Evolutionary conservation across 2,113 vertebrate genomes (phyloP).

Genomic region (Egretta garzetta): DNA sequence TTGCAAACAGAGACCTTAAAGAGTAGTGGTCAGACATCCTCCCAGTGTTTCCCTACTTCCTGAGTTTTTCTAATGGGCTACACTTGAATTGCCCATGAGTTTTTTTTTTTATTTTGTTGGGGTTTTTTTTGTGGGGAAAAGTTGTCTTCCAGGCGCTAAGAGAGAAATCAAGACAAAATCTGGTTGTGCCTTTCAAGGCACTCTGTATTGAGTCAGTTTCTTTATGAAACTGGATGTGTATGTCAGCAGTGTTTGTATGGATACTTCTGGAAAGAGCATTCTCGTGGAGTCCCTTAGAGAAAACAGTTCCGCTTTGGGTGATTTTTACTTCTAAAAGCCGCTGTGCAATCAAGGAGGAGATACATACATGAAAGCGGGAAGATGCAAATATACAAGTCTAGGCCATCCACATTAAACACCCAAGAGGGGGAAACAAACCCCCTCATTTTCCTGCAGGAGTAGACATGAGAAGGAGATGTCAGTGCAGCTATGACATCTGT

Average conservation of each 20-base stretch:
- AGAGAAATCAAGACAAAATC: not conserved
- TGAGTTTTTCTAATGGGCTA: not conserved
- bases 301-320: not conserved
- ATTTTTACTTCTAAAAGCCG: not conserved
- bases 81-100: not conserved
- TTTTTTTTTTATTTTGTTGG: not conserved
- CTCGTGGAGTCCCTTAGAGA: not conserved
- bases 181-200: not conserved
- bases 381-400: slow-evolving; percentile 14
- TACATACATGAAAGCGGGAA: not conserved
- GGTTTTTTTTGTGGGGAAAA: not conserved
- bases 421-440: slow-evolving; percentile 39
- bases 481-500: slow-evolving; percentile 66
- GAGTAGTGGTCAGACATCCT: not conserved
- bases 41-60: not conserved
- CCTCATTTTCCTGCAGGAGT: slow-evolving; percentile 48
- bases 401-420: slow-evolving; percentile 38
- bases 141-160: not conserved
- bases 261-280: not conserved
- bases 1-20: not conserved
- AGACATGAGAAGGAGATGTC: slow-evolving; percentile 33
- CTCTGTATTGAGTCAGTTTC: not conserved
- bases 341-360: not conserved
- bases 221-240: not conserved
- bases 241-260: not conserved